Conservation (phyloP, 2,888 invertebrate genomes). For the Limenitis camilla region DNA sequence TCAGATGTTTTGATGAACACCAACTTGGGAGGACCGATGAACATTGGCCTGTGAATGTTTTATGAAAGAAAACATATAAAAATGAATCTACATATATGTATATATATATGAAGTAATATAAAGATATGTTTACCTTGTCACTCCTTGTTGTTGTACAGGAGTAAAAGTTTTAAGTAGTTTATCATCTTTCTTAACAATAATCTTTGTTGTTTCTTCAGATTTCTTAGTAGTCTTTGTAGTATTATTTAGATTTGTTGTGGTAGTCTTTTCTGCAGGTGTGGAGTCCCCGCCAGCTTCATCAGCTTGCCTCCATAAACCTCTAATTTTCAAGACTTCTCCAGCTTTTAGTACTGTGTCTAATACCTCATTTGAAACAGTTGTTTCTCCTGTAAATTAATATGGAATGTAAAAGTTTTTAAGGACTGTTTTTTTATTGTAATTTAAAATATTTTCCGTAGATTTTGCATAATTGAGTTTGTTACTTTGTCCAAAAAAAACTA, state of each 20-base stretch:
- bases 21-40: constrained; percentile 67
- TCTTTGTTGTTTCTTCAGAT: constrained; percentile 53
- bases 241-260: constrained; percentile 38
- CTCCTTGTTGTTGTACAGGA: constrained; percentile 46
- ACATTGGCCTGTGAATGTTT: constrained; percentile 56
- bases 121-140: constrained; percentile 40
- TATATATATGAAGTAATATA: not conserved
- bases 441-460: no score
- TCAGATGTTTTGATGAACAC: constrained; percentile 69
- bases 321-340: constrained; percentile 86
- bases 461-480: no score
- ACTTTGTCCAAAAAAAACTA: no score
- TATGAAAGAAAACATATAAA: not conserved
- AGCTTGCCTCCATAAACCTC: constrained; percentile 84
- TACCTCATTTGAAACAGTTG: constrained; percentile 89
- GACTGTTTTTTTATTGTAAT: not conserved
- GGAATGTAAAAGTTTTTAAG: not conserved
- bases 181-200: constrained; percentile 67
- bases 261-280: constrained; percentile 44
- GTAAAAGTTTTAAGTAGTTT: constrained; percentile 61
- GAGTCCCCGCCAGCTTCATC: constrained; percentile 60
- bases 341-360: constrained; percentile 86
- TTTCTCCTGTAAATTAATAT: constrained; percentile 73
- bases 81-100: not conserved
- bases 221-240: constrained; percentile 56